These are phyloP conservation scores for Sinocyclocheilus anophthalmus DNA, from an alignment of 2,113 vertebrate species.

Conservation along the genomic window DNA sequence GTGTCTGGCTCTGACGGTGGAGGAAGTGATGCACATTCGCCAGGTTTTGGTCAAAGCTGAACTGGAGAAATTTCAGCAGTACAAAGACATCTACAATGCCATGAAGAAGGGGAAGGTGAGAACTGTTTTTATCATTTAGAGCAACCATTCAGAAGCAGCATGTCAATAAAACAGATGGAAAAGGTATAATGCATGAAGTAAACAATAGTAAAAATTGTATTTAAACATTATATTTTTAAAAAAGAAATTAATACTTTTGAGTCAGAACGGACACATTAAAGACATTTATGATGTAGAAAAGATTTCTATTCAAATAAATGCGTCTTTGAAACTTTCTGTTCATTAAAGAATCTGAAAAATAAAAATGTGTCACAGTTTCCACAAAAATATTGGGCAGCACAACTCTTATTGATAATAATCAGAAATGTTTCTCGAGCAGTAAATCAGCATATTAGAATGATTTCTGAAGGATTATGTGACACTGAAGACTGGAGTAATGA, in stretches of 20 bases:
- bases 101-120: slow-evolving; percentile 98
- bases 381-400: not conserved
- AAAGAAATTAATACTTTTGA: not conserved
- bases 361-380: not conserved
- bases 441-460: not conserved
- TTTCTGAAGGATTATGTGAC: slow-evolving; percentile 2
- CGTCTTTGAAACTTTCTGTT: not conserved
- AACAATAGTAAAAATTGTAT: not conserved
- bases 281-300: not conserved
- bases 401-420: not conserved
- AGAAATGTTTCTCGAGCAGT: not conserved
- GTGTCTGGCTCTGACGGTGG: slow-evolving; percentile 92
- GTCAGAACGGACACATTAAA: not conserved
- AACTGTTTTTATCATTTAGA: not conserved
- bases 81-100: slow-evolving; percentile 95
- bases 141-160: not conserved
- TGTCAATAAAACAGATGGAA: not conserved
- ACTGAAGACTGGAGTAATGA: not conserved
- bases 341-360: not conserved
- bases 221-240: too few species aligned
- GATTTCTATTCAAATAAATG: not conserved
- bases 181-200: not conserved
- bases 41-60: slow-evolving; percentile 98
- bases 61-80: slow-evolving; percentile 98
- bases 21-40: slow-evolving; percentile 99